Percentiles rank a stretch among this genome's conserved stretches.
Conservation (phyloP, 2,797 vertebrate genomes). For the Chiloscyllium punctatum region DNA sequence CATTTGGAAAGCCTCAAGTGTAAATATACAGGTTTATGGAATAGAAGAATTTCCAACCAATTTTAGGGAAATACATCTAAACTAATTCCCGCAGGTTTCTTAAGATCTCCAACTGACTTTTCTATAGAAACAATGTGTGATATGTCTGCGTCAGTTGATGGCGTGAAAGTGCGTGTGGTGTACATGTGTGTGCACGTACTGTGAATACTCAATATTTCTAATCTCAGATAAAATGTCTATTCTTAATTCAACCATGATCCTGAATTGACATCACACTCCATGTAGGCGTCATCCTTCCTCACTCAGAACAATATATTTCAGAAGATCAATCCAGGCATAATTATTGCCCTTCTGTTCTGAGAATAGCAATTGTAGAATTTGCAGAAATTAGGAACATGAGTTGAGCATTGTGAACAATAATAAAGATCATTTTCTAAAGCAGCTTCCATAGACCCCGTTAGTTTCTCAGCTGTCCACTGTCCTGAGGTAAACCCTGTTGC, state of each 20-base stretch:
- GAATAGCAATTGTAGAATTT: neutral
- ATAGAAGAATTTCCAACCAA: neutral
- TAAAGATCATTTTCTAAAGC: neutral
- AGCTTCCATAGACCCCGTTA: neutral
- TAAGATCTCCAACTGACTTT: neutral
- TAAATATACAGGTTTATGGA: neutral
- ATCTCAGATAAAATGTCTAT: neutral
- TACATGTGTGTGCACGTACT: neutral
- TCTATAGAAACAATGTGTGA: neutral
- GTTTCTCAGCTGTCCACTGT: neutral
- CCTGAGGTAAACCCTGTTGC: neutral
- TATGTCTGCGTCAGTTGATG: too few species aligned
- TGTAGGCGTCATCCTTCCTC: neutral
- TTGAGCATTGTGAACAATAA: neutral
- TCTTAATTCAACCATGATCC: neutral
- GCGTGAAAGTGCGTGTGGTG: neutral
- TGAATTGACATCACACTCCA: neutral
- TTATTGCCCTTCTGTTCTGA: neutral
- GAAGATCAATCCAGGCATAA: neutral
- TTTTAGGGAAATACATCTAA: neutral
- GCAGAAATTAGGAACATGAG: neutral
- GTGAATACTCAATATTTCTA: neutral
- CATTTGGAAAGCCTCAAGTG: neutral
- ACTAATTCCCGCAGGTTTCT: neutral
- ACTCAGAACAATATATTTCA: neutral